Conservation (phyloP, 2,113 vertebrate species). For the Pseudois nayaur region DNA sequence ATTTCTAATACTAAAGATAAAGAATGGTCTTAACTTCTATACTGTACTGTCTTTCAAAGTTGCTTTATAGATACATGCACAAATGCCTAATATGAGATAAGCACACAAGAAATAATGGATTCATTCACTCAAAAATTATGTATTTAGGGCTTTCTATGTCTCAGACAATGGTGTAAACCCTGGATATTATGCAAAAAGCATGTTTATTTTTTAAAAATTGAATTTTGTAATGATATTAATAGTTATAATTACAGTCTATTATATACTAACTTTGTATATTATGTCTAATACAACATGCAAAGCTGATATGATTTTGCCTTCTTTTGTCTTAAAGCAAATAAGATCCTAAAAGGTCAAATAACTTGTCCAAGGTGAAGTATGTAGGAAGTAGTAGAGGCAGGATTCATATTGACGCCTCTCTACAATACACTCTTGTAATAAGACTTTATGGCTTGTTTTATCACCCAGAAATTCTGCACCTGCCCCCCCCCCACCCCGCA, state of each 20-base stretch:
- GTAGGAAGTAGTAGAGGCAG: neutral
- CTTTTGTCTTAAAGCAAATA: neutral
- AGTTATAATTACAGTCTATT: neutral
- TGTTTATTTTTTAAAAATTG: neutral
- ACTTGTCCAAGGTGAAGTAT: neutral
- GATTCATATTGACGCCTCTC: neutral
- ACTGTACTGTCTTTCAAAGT: neutral
- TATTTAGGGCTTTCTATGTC: neutral
- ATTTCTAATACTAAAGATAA: neutral
- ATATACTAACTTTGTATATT: neutral
- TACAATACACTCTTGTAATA: neutral
- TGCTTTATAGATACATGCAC: neutral
- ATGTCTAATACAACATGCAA: neutral
- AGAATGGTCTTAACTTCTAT: neutral
- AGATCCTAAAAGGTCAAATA: neutral
- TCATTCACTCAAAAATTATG: neutral
- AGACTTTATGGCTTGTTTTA: neutral
- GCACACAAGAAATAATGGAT: neutral
- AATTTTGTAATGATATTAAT: neutral
- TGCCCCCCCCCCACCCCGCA: fast-evolving
- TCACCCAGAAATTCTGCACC: neutral
- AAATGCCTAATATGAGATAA: neutral
- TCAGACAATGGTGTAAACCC: neutral
- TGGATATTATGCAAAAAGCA: neutral
- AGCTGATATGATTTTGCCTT: neutral